Percentiles rank a stretch among this genome's conserved stretches.
phyloP scores from a whole-genome alignment of 2,888 invertebrate species.

The Erannis defoliaria region DNA sequence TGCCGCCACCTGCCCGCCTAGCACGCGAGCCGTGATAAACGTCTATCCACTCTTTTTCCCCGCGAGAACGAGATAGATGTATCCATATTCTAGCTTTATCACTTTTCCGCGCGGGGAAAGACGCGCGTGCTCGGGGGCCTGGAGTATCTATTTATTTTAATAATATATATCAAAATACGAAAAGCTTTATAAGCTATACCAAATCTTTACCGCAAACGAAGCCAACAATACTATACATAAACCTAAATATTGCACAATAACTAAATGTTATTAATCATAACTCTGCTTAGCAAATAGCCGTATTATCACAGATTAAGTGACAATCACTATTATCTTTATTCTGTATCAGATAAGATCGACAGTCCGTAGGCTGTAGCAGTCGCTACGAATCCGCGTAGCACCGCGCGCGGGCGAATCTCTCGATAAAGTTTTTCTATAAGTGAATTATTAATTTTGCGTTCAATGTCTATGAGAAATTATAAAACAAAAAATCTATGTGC shows the following conservation, averaged over 20 bases:
- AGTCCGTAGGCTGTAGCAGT: slow-evolving; percentile 63
- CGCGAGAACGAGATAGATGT: too few relatives aligned
- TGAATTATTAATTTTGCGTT: neutral
- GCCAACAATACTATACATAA: too few relatives aligned
- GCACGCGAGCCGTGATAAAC: too few relatives aligned
- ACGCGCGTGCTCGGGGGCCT: too few relatives aligned
- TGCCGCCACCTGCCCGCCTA: too few relatives aligned
- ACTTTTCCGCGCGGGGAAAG: too few relatives aligned
- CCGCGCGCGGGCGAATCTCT: slow-evolving; percentile 43
- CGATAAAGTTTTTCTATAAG: neutral
- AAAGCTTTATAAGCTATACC: too few relatives aligned
- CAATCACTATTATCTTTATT: neutral
- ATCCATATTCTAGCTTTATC: too few relatives aligned
- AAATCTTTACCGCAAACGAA: too few relatives aligned
- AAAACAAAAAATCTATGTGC: neutral
- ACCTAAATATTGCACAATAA: slow-evolving; percentile 1
- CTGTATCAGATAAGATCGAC: slow-evolving; percentile 13
- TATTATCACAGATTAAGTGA: slow-evolving; percentile 1
- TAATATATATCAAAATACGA: too few relatives aligned
- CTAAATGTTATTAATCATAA: neutral
- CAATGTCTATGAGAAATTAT: neutral
- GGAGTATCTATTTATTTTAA: too few relatives aligned
- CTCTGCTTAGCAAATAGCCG: neutral
- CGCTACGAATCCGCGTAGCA: slow-evolving; percentile 59
- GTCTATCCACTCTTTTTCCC: too few relatives aligned